Conservation (phyloP, 2,797 vertebrate species). For the Takifugu ocellatus region DNA sequence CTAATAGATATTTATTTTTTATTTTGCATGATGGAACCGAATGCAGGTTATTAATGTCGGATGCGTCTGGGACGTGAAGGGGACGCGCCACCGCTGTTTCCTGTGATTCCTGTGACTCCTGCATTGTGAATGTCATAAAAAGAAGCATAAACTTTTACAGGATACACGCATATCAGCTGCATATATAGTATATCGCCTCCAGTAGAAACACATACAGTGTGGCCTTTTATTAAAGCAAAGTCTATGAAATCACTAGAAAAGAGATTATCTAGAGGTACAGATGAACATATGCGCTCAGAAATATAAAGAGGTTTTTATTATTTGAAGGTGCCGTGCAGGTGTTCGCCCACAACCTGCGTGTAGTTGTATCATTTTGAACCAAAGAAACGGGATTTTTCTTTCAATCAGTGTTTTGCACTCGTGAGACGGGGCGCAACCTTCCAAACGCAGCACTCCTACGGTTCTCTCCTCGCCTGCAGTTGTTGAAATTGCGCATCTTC, state of each 20-base stretch:
- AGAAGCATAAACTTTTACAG: slow-evolving; percentile 43
- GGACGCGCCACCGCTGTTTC: slow-evolving; percentile 49
- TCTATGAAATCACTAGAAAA: slow-evolving; percentile 31
- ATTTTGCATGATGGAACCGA: slow-evolving; percentile 76
- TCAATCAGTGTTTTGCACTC: slow-evolving; percentile 52
- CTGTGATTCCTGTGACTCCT: slow-evolving; percentile 57
- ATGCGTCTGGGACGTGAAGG: slow-evolving; percentile 55
- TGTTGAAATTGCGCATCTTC: too few relatives aligned
- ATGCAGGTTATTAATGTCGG: slow-evolving; percentile 57
- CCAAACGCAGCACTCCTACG: slow-evolving; percentile 6
- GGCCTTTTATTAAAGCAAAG: slow-evolving; percentile 35
- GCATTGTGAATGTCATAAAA: slow-evolving; percentile 67
- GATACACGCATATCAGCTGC: slow-evolving; percentile 36
- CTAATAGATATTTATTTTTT: slow-evolving; percentile 67
- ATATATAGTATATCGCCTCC: slow-evolving; percentile 14
- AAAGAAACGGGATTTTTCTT: slow-evolving; percentile 64
- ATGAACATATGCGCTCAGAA: slow-evolving; percentile 26
- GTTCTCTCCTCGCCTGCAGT: background rate
- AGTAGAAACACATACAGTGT: slow-evolving; percentile 28
- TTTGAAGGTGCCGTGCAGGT: slow-evolving; percentile 20
- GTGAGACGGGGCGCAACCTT: slow-evolving; percentile 25
- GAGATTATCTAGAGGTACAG: slow-evolving; percentile 34
- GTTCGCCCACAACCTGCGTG: slow-evolving; percentile 38
- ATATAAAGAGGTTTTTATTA: slow-evolving; percentile 48
- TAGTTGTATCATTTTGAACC: slow-evolving; percentile 66